Percentiles rank a stretch among this genome's conserved stretches.
These are phyloP conservation scores for Hydrolagus colliei DNA, from an alignment of 2,797 vertebrate genomes.

Conservation along the genomic window DNA sequence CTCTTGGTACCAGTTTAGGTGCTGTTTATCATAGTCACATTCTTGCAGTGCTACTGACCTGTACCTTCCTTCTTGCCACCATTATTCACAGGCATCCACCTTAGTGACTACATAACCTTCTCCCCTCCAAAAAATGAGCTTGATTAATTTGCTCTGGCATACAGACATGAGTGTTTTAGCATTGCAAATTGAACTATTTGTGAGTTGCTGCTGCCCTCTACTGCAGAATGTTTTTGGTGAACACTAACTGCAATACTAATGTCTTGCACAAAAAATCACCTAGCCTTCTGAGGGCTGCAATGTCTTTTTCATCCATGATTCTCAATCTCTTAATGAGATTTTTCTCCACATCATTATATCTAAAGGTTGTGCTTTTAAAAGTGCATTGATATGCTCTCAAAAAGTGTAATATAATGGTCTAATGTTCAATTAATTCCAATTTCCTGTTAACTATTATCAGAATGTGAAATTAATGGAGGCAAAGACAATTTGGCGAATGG, in stretches of 20 bases:
- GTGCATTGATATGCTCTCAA: too few species aligned
- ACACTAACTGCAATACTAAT: not conserved
- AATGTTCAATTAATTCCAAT: too few species aligned
- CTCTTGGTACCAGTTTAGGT: not conserved
- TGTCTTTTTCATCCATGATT: too few species aligned
- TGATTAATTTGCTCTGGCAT: slow-evolving; percentile 15
- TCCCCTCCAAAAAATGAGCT: not conserved
- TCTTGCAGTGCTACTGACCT: not conserved
- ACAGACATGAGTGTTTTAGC: not conserved
- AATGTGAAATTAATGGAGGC: too few species aligned
- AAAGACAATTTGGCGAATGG: too few species aligned
- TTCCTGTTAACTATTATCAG: too few species aligned
- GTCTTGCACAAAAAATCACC: not conserved
- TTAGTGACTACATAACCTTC: not conserved
- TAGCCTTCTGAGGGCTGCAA: too few species aligned
- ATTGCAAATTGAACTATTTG: not conserved
- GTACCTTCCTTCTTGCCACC: not conserved
- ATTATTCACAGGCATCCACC: not conserved
- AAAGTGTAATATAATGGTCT: too few species aligned
- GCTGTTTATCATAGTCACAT: not conserved
- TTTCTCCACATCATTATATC: not conserved
- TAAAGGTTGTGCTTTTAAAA: not conserved
- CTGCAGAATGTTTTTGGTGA: not conserved
- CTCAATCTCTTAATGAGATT: not conserved
- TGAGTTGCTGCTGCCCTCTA: slow-evolving; percentile 14